Evolutionary conservation across 2,113 vertebrate species (phyloP), one percentile per base, ranked within the genome.

Genomic region (Mellivora capensis): DNA sequence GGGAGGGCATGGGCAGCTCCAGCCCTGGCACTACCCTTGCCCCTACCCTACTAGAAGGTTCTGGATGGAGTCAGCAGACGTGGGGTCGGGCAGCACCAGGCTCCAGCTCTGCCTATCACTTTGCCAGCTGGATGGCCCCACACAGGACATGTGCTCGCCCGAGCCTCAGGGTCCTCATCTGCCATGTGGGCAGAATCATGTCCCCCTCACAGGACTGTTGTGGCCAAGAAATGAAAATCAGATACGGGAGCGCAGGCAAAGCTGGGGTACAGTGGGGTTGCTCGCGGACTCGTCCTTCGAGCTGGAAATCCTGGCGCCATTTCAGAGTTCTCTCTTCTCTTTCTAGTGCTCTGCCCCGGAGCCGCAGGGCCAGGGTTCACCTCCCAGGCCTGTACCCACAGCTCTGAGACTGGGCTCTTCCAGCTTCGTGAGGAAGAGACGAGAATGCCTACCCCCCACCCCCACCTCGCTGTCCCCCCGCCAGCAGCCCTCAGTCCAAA

Each of bases 181-280:
- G 62, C 67, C 52, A 77, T 7, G 4, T 4, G 27, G 23, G 29
- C 7, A 13, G 27, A 9, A 34, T 3, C 14, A 15, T 1, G 0
- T 21, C n/a, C 2, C 71, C 49, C 4, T 44, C 44, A 15, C 9
- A n/a, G 71, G 64, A 49, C 0, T 15, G 31, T 15, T 1, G n/a
- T 23, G 6, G 21, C 64, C 54, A 2, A 52, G 80, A 80, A 44
- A 14, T 47, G 11, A 15, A 34, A 29, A 29, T 15, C 1, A 18
- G 71, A 9, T 0, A 6, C 7, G 39, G 86, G 59, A 77, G 37
- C 1, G 0, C 27, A 0, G 1, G 39, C 76, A 18, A 2, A 17
- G 23, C 27, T 5, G 27, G 7, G 12, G 47, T 0, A 1, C 54
- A 13, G 34, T 4, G 0, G 57, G 3, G 27, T 31, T 5, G 72